Conservation (phyloP, 2,113 vertebrate genomes). For the Elephas maximus region DNA sequence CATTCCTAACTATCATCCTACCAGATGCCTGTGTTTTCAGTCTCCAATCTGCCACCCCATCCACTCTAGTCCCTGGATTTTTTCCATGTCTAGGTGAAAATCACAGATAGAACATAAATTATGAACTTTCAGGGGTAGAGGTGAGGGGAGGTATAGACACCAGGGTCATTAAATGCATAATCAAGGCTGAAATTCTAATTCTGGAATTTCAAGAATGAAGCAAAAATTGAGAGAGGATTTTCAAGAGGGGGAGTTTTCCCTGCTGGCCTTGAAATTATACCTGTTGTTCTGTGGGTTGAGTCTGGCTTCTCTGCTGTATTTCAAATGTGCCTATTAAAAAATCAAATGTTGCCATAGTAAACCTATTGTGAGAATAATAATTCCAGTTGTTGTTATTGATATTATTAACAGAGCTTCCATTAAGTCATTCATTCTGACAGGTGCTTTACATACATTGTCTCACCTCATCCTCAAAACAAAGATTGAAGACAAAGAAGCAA, state of each 20-base stretch:
- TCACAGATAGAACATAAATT: background rate
- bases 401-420: background rate
- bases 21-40: background rate
- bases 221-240: background rate
- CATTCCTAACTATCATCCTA: background rate
- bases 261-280: background rate
- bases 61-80: background rate
- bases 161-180: background rate
- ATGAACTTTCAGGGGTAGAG: background rate
- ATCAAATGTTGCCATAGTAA: background rate
- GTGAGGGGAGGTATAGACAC: background rate
- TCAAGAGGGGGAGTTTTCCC: background rate
- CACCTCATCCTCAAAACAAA: background rate
- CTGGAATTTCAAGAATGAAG: background rate
- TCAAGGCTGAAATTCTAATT: background rate
- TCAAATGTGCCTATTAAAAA: background rate
- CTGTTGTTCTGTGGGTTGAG: background rate
- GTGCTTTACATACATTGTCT: background rate
- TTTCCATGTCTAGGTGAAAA: background rate
- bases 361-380: background rate
- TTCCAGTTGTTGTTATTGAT: background rate
- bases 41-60: background rate
- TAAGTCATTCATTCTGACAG: background rate
- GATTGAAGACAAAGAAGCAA: background rate
- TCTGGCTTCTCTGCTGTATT: background rate